phyloP scores from a whole-genome alignment of 1,140 invertebrate species.

The Brachionus calyciflorus region DNA sequence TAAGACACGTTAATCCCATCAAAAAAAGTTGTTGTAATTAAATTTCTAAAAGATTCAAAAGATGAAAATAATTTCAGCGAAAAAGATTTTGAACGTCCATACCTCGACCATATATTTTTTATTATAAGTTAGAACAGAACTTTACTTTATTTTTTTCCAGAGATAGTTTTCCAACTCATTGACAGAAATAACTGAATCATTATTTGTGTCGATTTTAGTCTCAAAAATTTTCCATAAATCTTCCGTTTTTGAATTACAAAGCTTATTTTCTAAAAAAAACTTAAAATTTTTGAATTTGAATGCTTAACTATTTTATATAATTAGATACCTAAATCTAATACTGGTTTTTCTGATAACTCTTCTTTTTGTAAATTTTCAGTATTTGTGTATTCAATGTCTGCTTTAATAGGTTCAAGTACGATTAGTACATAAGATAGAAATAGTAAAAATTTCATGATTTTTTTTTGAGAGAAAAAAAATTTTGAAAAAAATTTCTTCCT shows the following conservation, averaged over 20 bases:
- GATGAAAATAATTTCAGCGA: too few relatives aligned
- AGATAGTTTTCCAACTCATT: constrained; percentile 15
- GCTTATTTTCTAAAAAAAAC: neutral
- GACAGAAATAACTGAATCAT: neutral
- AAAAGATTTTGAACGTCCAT: too few relatives aligned
- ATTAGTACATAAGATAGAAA: neutral
- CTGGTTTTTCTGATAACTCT: neutral
- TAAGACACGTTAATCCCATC: too few relatives aligned
- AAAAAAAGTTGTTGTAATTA: too few relatives aligned
- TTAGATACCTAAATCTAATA: neutral
- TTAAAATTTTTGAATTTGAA: neutral
- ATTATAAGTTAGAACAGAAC: neutral
- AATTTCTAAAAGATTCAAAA: too few relatives aligned
- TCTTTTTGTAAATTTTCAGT: neutral
- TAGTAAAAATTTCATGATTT: neutral
- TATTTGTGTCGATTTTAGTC: constrained; percentile 11
- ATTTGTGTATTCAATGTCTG: neutral
- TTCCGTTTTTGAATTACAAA: neutral
- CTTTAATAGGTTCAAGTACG: neutral
- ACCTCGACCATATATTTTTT: too few relatives aligned
- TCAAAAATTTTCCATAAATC: neutral
- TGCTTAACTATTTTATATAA: too few relatives aligned
- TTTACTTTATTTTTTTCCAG: neutral
- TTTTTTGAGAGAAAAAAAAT: neutral
- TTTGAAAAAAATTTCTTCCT: neutral